phyloP scores from a whole-genome alignment of 2,797 vertebrate species.

The Saguinus oedipus region DNA sequence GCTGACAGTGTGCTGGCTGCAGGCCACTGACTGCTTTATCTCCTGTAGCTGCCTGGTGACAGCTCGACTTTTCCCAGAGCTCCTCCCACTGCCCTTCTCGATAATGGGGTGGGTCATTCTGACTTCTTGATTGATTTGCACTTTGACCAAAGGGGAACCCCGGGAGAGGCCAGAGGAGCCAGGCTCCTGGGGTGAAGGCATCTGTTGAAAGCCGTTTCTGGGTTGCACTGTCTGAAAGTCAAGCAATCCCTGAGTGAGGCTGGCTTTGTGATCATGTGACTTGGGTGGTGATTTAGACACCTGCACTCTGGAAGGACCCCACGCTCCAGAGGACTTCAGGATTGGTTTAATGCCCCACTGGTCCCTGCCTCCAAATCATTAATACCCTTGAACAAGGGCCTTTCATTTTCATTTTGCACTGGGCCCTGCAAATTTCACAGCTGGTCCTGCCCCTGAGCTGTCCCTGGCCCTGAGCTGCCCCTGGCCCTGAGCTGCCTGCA shows the following conservation, averaged over 20 bases:
- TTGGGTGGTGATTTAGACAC: neutral
- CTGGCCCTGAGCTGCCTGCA: neutral
- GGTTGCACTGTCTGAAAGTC: neutral
- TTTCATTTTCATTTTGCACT: neutral
- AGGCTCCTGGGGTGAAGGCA: neutral
- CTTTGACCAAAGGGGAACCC: conserved; percentile 59
- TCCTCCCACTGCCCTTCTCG: conserved; percentile 52
- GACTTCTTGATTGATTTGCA: conserved; percentile 69
- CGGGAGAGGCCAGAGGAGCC: neutral
- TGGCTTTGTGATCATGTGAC: neutral
- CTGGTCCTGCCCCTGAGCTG: too few species aligned
- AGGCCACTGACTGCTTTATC: neutral
- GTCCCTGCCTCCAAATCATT: neutral
- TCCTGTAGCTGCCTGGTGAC: conserved; percentile 43
- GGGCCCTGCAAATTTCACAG: neutral
- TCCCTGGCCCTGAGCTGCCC: neutral
- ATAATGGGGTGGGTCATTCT: neutral
- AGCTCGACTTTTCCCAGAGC: neutral
- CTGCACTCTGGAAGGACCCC: neutral
- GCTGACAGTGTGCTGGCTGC: neutral
- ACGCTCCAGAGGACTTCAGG: accelerated
- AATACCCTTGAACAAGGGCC: neutral
- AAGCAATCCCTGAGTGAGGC: neutral
- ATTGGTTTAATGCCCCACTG: too few species aligned
- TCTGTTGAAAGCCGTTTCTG: neutral